These are phyloP conservation scores for Papilio polytes DNA, from an alignment of 1,140 invertebrate species.

Conservation along the genomic window DNA sequence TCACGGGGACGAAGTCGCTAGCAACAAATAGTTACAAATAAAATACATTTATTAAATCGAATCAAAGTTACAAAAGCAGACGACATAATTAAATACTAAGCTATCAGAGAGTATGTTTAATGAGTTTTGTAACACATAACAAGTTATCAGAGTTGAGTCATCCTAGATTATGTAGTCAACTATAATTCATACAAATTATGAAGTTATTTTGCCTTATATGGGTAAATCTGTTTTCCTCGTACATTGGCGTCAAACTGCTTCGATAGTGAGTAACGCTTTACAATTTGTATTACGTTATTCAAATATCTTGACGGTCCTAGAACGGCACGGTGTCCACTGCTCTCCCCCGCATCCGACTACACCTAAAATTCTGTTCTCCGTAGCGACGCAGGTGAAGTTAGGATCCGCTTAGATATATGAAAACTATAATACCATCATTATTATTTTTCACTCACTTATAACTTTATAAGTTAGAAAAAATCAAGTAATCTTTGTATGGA, in stretches of 20 bases:
- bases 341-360: too few species aligned
- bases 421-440: too few species aligned
- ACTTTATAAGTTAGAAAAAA: too few species aligned
- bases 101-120: background rate
- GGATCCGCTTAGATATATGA: too few species aligned
- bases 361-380: too few species aligned
- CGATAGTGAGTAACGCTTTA: background rate
- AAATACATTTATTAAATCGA: background rate
- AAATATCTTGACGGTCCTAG: too few species aligned
- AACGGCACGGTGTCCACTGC: too few species aligned
- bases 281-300: background rate
- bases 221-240: conserved; percentile 28
- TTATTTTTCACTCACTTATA: too few species aligned
- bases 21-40: too few species aligned
- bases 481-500: too few species aligned
- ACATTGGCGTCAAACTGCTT: background rate
- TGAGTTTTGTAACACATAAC: background rate
- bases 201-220: conserved; percentile 17
- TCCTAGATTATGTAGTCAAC: background rate
- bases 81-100: background rate
- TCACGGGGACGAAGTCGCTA: too few species aligned
- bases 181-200: conserved; percentile 24
- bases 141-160: background rate
- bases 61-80: background rate
- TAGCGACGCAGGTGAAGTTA: too few species aligned